phyloP scores from a whole-genome alignment of 2,797 vertebrate species.

The Neoniphon sammara region DNA sequence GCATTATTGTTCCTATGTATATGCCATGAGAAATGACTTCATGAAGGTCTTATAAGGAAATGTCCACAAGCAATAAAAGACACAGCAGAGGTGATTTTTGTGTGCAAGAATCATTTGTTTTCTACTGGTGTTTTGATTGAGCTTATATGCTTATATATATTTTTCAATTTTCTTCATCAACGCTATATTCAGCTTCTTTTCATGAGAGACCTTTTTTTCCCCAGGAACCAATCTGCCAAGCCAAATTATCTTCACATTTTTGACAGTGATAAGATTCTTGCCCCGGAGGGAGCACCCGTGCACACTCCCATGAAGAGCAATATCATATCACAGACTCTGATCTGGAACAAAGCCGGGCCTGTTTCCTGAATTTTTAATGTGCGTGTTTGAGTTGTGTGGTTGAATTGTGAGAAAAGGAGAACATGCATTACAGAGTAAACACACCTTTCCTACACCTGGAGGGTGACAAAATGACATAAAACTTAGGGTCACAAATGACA shows the following conservation, averaged over 20 bases:
- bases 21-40: neutral
- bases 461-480: neutral
- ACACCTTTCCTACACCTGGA: conserved; percentile 3
- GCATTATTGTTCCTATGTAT: conserved; percentile 1
- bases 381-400: neutral
- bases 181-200: conserved; percentile 15
- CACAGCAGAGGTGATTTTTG: too few species aligned
- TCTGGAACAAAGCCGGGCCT: conserved; percentile 1
- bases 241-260: conserved; percentile 28
- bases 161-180: conserved; percentile 1
- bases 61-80: too few species aligned
- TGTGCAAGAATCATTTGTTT: too few species aligned
- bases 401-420: neutral
- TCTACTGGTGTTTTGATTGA: neutral
- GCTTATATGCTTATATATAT: conserved; percentile 19
- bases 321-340: conserved; percentile 1
- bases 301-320: conserved; percentile 3
- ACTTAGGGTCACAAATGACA: neutral
- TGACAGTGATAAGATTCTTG: conserved; percentile 13
- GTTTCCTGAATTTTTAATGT: neutral
- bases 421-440: neutral
- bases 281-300: conserved; percentile 3
- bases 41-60: neutral
- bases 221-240: conserved; percentile 3
- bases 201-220: conserved; percentile 8